These are phyloP conservation scores for Holcopasites calliopsidis DNA, from an alignment of 1,140 invertebrate genomes.

Conservation along the genomic window DNA sequence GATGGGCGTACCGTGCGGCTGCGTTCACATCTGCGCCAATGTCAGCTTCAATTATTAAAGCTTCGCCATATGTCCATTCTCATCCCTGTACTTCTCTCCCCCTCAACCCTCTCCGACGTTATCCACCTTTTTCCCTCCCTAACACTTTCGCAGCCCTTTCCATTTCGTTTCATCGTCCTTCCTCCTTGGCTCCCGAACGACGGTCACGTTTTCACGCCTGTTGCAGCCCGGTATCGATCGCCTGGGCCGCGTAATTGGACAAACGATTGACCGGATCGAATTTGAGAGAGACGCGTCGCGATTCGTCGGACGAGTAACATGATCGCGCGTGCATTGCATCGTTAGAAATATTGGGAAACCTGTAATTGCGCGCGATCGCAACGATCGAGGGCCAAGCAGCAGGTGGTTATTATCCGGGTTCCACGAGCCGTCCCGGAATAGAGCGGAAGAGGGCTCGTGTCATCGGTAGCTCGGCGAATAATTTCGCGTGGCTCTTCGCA, in stretches of 20 bases:
- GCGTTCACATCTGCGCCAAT: conserved; percentile 65
- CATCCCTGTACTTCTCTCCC: conserved; percentile 12
- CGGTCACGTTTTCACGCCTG: background rate
- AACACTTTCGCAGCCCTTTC: background rate
- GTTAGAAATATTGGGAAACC: too few species aligned
- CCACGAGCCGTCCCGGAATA: background rate
- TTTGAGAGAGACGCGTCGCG: background rate
- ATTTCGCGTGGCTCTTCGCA: conserved; percentile 53
- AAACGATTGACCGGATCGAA: too few species aligned
- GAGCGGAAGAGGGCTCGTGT: too few species aligned
- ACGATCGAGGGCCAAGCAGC: too few species aligned
- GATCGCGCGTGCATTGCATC: too few species aligned
- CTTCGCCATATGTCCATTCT: conserved; percentile 66
- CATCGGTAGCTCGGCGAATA: conserved; percentile 53
- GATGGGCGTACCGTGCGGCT: conserved; percentile 58
- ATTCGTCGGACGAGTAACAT: too few species aligned
- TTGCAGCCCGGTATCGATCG: background rate
- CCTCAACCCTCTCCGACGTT: background rate
- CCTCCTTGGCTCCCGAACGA: background rate
- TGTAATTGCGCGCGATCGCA: too few species aligned
- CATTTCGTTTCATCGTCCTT: conserved; percentile 7
- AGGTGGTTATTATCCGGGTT: conserved; percentile 9
- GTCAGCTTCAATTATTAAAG: conserved; percentile 72
- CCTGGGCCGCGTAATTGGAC: background rate
- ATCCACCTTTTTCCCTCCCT: background rate